Percentiles rank a stretch among this genome's conserved stretches.
Conservation (phyloP, 92 coral and sea anemone species). For the Heteractis magnifica region DNA sequence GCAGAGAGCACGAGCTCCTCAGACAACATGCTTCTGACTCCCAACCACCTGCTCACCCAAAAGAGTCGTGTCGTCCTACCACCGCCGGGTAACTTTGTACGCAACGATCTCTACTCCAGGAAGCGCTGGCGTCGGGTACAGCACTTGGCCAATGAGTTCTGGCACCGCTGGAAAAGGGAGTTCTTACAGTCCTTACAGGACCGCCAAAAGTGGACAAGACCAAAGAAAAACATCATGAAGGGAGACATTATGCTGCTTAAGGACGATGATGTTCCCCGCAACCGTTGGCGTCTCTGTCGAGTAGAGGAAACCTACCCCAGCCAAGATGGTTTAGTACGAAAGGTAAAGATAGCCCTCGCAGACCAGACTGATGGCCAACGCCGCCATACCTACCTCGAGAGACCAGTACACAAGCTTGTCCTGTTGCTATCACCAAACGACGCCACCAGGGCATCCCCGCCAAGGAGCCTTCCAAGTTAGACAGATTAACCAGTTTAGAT, state of each 20-base stretch:
- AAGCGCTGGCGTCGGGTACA: constrained; percentile 53
- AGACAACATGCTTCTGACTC: constrained; percentile 32
- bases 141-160: constrained; percentile 25
- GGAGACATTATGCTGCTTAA: constrained; percentile 36
- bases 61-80: constrained; percentile 26
- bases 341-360: constrained; percentile 23
- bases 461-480: constrained; percentile 21
- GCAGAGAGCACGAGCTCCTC: constrained; percentile 17
- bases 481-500: neutral
- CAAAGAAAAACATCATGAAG: constrained; percentile 14
- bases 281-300: constrained; percentile 43
- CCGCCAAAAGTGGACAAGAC: constrained; percentile 42
- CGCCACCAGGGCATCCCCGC: constrained; percentile 14
- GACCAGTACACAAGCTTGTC: constrained; percentile 22
- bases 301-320: constrained; percentile 42
- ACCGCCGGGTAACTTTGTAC: constrained; percentile 42
- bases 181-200: constrained; percentile 8
- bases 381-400: neutral
- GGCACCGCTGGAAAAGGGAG: constrained; percentile 34
- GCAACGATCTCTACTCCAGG: constrained; percentile 41
- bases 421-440: constrained; percentile 1
- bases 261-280: constrained; percentile 35
- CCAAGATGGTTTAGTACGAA: constrained; percentile 38
- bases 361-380: constrained; percentile 1
- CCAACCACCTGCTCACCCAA: constrained; percentile 29